Evolutionary conservation across 2,113 vertebrate genomes (phyloP).

Genomic region (Fulica atra): DNA sequence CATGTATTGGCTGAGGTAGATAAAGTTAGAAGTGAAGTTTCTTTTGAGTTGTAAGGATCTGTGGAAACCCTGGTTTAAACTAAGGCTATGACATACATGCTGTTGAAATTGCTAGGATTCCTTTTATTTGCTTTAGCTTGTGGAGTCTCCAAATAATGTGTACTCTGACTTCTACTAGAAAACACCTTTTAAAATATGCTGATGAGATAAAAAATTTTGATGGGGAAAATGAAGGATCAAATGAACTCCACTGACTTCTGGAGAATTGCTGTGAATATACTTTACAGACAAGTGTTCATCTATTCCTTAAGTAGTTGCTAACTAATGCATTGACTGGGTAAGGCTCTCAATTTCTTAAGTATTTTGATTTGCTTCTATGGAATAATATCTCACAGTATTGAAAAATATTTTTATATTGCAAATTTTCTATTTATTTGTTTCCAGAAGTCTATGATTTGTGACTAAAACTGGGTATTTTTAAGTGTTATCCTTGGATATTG

Average conservation of each 20-base stretch:
- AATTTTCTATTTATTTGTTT: no score
- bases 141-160: background rate
- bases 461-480: background rate
- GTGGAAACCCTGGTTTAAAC: conserved; percentile 8
- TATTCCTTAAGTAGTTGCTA: background rate
- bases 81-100: background rate
- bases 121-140: background rate
- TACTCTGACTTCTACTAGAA: background rate
- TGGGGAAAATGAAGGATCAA: background rate
- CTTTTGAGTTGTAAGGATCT: conserved; percentile 5
- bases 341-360: background rate
- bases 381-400: background rate
- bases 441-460: background rate
- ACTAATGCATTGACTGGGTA: accelerated
- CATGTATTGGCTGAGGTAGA: conserved; percentile 21
- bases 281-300: background rate
- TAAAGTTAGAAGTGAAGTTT: background rate
- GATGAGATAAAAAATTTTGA: background rate
- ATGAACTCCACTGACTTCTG: background rate
- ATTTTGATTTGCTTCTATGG: background rate
- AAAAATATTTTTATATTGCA: background rate
- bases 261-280: background rate
- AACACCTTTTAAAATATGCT: background rate
- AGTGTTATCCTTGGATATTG: background rate
- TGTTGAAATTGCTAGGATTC: conserved; percentile 28